phyloP scores from a whole-genome alignment of 2,113 vertebrate genomes.

The Excalfactoria chinensis region DNA sequence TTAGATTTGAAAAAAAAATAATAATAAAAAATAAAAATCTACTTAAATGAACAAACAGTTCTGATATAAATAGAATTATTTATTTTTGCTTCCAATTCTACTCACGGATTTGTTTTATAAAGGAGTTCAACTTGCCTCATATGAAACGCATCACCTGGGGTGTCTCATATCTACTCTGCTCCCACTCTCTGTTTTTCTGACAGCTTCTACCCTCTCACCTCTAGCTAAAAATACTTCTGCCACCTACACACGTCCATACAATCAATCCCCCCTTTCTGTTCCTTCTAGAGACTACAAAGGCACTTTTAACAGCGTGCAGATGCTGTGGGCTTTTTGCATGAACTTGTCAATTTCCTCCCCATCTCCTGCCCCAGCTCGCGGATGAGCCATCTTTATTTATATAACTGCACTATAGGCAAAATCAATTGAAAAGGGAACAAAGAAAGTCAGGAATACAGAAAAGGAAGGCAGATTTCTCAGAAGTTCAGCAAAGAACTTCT shows the following conservation, averaged over 20 bases:
- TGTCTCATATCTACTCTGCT: conserved; percentile 23
- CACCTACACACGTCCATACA: conserved; percentile 39
- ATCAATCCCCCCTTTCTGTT: conserved; percentile 39
- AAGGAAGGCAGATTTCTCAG: not conserved
- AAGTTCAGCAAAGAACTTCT: not conserved
- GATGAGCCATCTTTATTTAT: conserved; percentile 41
- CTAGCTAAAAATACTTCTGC: conserved; percentile 45
- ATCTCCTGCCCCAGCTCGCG: conserved; percentile 36
- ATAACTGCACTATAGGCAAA: not conserved
- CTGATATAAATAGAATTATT: not conserved
- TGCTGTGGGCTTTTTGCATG: conserved; percentile 44
- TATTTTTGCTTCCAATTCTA: not conserved
- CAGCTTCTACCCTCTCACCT: conserved; percentile 63
- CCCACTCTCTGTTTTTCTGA: conserved; percentile 1
- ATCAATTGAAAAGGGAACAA: not conserved
- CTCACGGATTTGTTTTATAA: not conserved
- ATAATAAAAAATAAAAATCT: no score
- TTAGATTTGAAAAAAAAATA: not conserved
- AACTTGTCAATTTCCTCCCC: conserved; percentile 42
- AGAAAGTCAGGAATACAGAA: not conserved
- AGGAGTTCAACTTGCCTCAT: not conserved
- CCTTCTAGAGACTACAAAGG: conserved; percentile 42
- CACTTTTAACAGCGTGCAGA: conserved; percentile 14
- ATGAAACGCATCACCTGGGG: not conserved
- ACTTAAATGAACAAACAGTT: not conserved